Evolutionary conservation across 2,113 vertebrate species (phyloP).

Genomic region (Clinocottus analis): DNA sequence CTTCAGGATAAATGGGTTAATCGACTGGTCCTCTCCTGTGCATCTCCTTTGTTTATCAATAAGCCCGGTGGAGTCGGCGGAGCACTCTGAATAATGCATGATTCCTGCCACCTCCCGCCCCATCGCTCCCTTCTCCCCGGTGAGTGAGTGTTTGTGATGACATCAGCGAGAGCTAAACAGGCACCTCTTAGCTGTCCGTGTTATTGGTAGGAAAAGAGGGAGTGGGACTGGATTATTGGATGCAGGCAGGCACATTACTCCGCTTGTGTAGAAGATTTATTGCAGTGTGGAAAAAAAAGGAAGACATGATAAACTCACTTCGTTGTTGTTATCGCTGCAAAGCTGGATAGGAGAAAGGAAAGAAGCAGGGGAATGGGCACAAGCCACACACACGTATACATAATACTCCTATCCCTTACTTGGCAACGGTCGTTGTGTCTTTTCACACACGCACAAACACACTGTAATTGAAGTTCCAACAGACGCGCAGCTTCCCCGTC

Average conservation of each 20-base stretch:
- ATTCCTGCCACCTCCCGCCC: conserved; percentile 51
- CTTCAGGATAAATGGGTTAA: conserved; percentile 89
- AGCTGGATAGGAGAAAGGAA: conserved; percentile 31
- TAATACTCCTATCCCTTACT: conserved; percentile 34
- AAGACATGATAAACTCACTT: conserved; percentile 42
- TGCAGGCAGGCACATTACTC: conserved; percentile 64
- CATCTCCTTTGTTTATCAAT: conserved; percentile 92
- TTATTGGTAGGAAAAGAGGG: conserved; percentile 38
- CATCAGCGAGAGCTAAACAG: conserved; percentile 89
- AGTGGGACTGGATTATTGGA: conserved; percentile 64
- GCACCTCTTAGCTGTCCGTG: conserved; percentile 67
- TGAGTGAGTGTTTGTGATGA: conserved; percentile 91
- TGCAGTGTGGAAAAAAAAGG: conserved; percentile 39
- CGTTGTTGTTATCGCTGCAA: conserved; percentile 45
- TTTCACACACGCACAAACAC: conserved; percentile 22
- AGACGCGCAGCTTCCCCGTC: conserved; percentile 15
- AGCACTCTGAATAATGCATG: conserved; percentile 91
- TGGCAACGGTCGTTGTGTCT: conserved; percentile 28
- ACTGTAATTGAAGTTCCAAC: conserved; percentile 38
- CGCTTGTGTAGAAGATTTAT: conserved; percentile 66
- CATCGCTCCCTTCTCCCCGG: conserved; percentile 71
- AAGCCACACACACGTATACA: conserved; percentile 23
- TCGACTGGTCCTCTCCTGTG: conserved; percentile 88
- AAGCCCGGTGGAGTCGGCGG: conserved; percentile 85
- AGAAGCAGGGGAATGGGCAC: conserved; percentile 23